phyloP scores from a whole-genome alignment of 2,797 vertebrate species.

The Mergus octosetaceus region DNA sequence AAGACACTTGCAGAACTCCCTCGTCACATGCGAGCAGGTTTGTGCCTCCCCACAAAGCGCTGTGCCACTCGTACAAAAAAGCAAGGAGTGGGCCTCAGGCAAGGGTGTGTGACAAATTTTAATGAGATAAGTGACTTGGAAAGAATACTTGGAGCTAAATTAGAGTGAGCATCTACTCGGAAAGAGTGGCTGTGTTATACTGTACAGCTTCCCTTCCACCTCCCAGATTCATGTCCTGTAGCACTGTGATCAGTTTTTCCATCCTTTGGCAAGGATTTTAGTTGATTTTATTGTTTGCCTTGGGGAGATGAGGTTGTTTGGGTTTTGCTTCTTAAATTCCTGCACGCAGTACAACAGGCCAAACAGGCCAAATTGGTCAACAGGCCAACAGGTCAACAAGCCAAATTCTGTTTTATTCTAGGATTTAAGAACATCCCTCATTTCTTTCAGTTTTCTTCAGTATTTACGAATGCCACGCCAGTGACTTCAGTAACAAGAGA shows the following conservation, averaged over 20 bases:
- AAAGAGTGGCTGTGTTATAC: not conserved
- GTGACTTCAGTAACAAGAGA: not conserved
- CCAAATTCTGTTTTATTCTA: not conserved
- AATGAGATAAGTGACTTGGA: conserved; percentile 39
- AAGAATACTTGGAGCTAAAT: not conserved
- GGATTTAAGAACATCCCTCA: not conserved
- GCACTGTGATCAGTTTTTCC: conserved; percentile 8
- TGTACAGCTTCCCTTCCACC: accelerated
- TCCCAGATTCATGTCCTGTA: not conserved
- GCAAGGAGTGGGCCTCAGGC: not conserved
- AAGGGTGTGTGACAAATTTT: conserved; percentile 12
- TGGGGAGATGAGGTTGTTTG: not conserved
- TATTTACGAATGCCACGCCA: not conserved
- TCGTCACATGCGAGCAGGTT: accelerated
- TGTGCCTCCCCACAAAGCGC: not conserved
- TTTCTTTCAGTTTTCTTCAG: not conserved
- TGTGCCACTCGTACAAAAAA: not conserved
- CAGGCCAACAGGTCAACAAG: not conserved
- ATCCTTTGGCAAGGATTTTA: not conserved
- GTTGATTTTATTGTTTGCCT: not conserved
- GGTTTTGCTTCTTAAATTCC: conserved; percentile 15
- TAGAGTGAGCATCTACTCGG: not conserved
- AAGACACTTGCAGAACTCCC: not conserved
- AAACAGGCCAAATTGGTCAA: too few relatives aligned
- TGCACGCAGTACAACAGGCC: not conserved